Base-by-base conservation (phyloP, 2,888 invertebrate species). In the Acleris cristana region DNA sequence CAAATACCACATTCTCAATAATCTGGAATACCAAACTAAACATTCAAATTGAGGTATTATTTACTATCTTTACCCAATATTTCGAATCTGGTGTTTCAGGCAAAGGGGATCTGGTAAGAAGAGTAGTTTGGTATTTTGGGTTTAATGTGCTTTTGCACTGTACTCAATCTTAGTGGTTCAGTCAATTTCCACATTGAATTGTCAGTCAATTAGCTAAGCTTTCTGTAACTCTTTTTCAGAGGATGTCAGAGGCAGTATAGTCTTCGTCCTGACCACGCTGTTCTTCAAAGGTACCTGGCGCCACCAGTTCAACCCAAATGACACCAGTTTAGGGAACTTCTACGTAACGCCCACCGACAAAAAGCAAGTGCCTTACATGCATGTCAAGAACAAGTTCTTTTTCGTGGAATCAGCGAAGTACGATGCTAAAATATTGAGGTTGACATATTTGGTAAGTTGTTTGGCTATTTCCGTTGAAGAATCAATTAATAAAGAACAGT, bases 251-350 rank as follows among this genome's bases (percentile, higher is more conserved):
- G 91, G 94, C 60, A 94, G 95, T 21, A 92, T 95, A 3, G 93
- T 97, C 82, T 75, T 97, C 53, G 85, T 97, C 51, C 90, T 96
- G 40, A 97, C 96, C 85, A 95, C 96, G 0, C 87, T 98, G 40
- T 97, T 95, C 87, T 97, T 97, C 92, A 96, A 97, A 81, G 97
- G 97, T 1, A 89, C 94, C 0, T 98, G 98, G 98, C 90, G 94
- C 0, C 92, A 94, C 70, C 95, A 94, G 75, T 97, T 97, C 79
- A 88, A 94, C 0, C 92, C 93, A 19, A 94, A 94, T 68, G 86
- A 88, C 0, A 96, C 96, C 0, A 89, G 85, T 64, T 72, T 83
- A 0, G 94, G 92, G 1, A 84, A 86, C 7, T 98, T 98, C 87
- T 94, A 94, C 78, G 83, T 94, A 6, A 85, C 92, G 0, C 87